A percentile compares a stretch with the other conserved stretches of the same genome.
phyloP scores from a whole-genome alignment of 2,113 vertebrate species.

The Limanda limanda region DNA sequence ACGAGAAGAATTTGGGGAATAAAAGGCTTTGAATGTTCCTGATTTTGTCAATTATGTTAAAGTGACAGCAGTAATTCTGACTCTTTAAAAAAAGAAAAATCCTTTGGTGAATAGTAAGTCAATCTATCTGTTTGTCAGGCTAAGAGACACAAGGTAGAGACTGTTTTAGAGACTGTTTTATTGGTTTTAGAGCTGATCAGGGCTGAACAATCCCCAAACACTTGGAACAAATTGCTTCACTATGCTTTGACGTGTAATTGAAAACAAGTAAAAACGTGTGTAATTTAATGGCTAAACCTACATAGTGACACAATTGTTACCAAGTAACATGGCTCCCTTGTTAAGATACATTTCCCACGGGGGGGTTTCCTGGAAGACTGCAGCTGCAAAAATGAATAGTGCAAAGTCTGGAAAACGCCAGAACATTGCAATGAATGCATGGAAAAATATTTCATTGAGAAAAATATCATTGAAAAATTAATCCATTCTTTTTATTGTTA shows the following conservation, averaged over 20 bases:
- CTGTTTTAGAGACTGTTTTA: not conserved
- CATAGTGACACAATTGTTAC: not conserved
- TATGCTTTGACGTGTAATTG: constrained; percentile 5
- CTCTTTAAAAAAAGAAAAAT: too few species aligned
- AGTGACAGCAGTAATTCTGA: constrained; percentile 12
- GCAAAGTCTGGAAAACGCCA: too few species aligned
- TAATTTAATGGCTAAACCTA: constrained; percentile 5
- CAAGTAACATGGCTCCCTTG: not conserved
- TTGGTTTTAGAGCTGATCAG: constrained; percentile 1
- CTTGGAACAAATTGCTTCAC: constrained; percentile 3
- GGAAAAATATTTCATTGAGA: constrained; percentile 5
- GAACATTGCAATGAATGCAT: not conserved
- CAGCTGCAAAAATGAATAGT: too few species aligned
- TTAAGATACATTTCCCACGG: constrained; percentile 18
- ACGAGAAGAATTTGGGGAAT: constrained; percentile 16
- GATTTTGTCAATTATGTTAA: constrained; percentile 14
- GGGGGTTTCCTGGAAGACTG: not conserved
- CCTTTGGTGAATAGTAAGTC: not conserved
- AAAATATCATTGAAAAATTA: constrained; percentile 28
- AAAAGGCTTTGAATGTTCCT: constrained; percentile 11
- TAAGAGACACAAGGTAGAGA: too few species aligned
- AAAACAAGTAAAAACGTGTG: not conserved
- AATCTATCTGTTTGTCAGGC: not conserved
- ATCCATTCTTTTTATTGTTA: constrained; percentile 53
- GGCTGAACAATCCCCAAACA: not conserved